phyloP scores from a whole-genome alignment of 2,113 vertebrate species.

The Otolemur garnettii region DNA sequence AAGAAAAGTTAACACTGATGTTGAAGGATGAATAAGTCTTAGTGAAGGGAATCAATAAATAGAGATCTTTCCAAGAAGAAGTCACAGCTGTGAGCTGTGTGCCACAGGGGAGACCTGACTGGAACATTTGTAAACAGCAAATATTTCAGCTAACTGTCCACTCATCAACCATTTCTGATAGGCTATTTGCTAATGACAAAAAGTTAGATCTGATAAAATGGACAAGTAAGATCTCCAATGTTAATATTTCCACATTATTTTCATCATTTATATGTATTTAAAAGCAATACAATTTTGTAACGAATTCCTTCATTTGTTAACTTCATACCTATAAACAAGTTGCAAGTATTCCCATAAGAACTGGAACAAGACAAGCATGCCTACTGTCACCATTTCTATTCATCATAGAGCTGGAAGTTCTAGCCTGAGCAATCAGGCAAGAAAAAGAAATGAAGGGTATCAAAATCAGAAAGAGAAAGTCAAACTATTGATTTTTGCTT shows the following conservation, averaged over 20 bases:
- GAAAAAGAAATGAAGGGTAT: no score
- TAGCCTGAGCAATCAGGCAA: no score
- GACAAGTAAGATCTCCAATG: not conserved
- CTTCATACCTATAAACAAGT: not conserved
- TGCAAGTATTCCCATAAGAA: not conserved
- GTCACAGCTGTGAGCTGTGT: not conserved
- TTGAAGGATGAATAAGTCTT: not conserved
- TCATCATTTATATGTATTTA: not conserved
- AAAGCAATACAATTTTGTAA: not conserved
- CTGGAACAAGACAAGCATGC: no score
- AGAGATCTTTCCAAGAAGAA: slow-evolving; percentile 37
- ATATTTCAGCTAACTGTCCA: not conserved
- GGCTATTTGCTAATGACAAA: not conserved
- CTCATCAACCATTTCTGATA: not conserved
- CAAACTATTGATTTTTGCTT: no score
- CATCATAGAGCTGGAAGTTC: not conserved
- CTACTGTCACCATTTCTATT: not conserved
- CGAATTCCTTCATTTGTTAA: not conserved
- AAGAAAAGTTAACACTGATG: not conserved
- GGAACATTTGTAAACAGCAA: not conserved
- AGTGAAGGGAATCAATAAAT: not conserved
- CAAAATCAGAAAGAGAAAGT: no score
- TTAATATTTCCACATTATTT: not conserved
- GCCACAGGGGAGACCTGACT: not conserved
- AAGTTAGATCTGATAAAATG: not conserved